These are phyloP conservation scores for Bimastos eiseni DNA, from an alignment of 2,888 invertebrate species.

Conservation along the genomic window DNA sequence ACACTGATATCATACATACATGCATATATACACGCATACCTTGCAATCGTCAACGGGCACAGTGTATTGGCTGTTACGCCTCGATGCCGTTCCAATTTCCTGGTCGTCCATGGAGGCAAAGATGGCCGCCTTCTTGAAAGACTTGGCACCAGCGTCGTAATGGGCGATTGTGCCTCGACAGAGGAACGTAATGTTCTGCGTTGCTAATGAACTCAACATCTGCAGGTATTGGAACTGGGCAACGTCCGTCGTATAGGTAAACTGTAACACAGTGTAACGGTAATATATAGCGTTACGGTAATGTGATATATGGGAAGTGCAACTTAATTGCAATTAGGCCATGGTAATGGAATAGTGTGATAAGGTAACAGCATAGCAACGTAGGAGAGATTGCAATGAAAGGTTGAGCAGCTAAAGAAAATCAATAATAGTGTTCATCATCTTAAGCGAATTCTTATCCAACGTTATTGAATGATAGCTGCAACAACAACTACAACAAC, in stretches of 20 bases:
- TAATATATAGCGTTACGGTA: background rate
- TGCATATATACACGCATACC: conserved; percentile 8
- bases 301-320: background rate
- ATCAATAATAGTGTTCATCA: background rate
- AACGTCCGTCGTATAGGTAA: conserved; percentile 83
- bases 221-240: conserved; percentile 85
- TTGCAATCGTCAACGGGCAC: conserved; percentile 38
- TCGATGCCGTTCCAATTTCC: conserved; percentile 23
- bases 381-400: background rate
- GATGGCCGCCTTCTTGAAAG: conserved; percentile 67
- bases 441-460: background rate
- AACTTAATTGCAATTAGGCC: too few species aligned
- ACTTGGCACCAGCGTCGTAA: conserved; percentile 71
- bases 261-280: conserved; percentile 66
- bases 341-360: too few species aligned
- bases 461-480: too few species aligned
- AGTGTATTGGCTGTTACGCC: conserved; percentile 25
- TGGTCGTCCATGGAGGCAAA: conserved; percentile 33
- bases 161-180: conserved; percentile 82
- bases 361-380: too few species aligned
- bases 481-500: too few species aligned
- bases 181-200: conserved; percentile 84
- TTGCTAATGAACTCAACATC: conserved; percentile 75
- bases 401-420: background rate
- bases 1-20: too few species aligned